These are phyloP conservation scores for Donacobius atricapilla DNA, from an alignment of 2,113 vertebrate genomes.

Conservation along the genomic window DNA sequence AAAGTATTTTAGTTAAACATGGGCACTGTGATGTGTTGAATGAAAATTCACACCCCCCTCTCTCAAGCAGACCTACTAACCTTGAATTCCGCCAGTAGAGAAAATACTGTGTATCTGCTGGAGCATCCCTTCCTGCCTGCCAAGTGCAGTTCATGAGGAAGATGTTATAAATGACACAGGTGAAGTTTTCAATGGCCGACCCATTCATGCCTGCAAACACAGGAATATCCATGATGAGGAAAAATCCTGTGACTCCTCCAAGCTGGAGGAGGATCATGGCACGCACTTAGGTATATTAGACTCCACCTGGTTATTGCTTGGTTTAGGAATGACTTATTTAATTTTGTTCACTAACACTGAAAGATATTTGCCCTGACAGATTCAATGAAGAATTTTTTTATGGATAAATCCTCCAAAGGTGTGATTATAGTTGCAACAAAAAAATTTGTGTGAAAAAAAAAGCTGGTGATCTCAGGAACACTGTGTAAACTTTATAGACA, in stretches of 20 bases:
- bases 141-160: slow-evolving; percentile 70
- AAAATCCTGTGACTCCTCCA: neutral
- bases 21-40: neutral
- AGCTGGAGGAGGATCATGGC: neutral
- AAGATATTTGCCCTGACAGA: neutral
- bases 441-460: neutral
- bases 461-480: neutral
- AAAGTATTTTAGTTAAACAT: neutral
- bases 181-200: slow-evolving; percentile 49
- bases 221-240: neutral
- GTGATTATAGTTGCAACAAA: neutral
- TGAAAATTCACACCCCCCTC: neutral
- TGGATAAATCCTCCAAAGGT: neutral
- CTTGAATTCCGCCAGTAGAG: neutral
- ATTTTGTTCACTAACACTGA: neutral
- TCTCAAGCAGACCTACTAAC: neutral
- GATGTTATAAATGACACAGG: slow-evolving; percentile 45
- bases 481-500: neutral
- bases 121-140: slow-evolving; percentile 41
- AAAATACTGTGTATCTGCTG: slow-evolving; percentile 58
- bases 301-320: neutral
- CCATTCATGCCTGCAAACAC: slow-evolving; percentile 16
- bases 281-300: neutral
- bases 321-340: neutral
- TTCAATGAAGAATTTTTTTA: neutral